phyloP scores from a whole-genome alignment of 2,113 vertebrate genomes.

The Aphelocoma coerulescens region DNA sequence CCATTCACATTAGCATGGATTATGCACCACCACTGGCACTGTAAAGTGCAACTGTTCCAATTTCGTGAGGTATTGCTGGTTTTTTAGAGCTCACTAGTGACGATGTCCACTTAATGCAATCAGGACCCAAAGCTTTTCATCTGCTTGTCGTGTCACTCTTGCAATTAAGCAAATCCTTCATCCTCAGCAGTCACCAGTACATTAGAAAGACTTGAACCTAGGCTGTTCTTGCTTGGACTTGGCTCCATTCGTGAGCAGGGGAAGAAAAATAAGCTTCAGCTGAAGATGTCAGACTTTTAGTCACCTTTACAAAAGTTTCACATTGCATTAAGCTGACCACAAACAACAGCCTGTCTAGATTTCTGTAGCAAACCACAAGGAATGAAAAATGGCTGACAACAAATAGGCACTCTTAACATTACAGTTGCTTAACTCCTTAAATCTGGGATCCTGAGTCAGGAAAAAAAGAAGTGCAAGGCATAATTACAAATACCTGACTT shows the following conservation, averaged over 20 bases:
- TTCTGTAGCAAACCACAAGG: background rate
- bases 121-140: background rate
- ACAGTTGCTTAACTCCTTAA: background rate
- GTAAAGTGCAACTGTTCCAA: background rate
- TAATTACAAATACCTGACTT: background rate
- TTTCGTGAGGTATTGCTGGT: background rate
- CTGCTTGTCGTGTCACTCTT: background rate
- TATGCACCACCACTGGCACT: background rate
- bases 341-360: background rate
- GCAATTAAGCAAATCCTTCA: background rate
- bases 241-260: background rate
- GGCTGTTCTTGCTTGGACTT: background rate
- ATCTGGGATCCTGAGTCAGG: background rate
- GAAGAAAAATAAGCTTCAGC: background rate
- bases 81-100: background rate
- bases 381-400: background rate
- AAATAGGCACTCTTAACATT: background rate
- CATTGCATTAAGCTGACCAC: background rate
- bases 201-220: background rate
- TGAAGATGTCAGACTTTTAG: background rate
- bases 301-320: constrained; percentile 4
- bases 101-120: background rate
- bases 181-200: background rate
- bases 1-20: background rate
- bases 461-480: background rate